phyloP scores from a whole-genome alignment of 2,797 vertebrate genomes.

The Epinephelus awoara region DNA sequence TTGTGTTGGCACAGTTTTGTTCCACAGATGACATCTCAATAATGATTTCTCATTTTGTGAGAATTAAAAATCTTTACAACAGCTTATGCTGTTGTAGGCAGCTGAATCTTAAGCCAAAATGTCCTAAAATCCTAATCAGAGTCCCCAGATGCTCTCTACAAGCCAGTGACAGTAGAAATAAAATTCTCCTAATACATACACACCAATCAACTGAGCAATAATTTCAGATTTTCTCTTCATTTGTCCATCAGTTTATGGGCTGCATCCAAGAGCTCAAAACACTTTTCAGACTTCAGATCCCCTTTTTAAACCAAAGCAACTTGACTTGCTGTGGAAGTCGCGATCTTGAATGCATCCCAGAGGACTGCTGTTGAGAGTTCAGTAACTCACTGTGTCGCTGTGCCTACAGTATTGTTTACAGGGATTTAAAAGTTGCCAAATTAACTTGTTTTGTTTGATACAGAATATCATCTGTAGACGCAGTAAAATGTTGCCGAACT shows the following conservation, averaged over 20 bases:
- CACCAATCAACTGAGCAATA: constrained; percentile 73
- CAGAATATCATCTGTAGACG: constrained; percentile 52
- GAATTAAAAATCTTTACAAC: constrained; percentile 38
- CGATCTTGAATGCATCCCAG: constrained; percentile 61
- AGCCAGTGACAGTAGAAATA: constrained; percentile 25
- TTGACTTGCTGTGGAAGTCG: constrained; percentile 50
- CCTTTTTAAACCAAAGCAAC: constrained; percentile 70
- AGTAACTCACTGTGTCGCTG: constrained; percentile 65
- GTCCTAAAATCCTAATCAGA: constrained; percentile 32
- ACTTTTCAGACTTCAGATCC: constrained; percentile 37
- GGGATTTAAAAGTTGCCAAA: constrained; percentile 76
- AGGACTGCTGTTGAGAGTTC: constrained; percentile 51
- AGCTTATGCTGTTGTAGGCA: constrained; percentile 56
- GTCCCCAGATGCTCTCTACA: constrained; percentile 11
- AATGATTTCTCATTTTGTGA: constrained; percentile 23
- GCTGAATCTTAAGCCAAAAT: constrained; percentile 67
- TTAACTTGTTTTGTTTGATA: constrained; percentile 48
- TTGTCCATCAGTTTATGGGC: constrained; percentile 24
- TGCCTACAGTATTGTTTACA: constrained; percentile 77
- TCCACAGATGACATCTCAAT: constrained; percentile 34
- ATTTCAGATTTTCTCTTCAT: constrained; percentile 44
- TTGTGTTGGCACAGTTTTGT: constrained; percentile 38
- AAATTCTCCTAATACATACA: constrained; percentile 21
- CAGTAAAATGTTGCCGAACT: constrained; percentile 52
- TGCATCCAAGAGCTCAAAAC: constrained; percentile 44